Percentiles rank a stretch among this genome's conserved stretches.
These are phyloP conservation scores for Mixornis gularis DNA, from an alignment of 2,113 vertebrate species.

Conservation along the genomic window DNA sequence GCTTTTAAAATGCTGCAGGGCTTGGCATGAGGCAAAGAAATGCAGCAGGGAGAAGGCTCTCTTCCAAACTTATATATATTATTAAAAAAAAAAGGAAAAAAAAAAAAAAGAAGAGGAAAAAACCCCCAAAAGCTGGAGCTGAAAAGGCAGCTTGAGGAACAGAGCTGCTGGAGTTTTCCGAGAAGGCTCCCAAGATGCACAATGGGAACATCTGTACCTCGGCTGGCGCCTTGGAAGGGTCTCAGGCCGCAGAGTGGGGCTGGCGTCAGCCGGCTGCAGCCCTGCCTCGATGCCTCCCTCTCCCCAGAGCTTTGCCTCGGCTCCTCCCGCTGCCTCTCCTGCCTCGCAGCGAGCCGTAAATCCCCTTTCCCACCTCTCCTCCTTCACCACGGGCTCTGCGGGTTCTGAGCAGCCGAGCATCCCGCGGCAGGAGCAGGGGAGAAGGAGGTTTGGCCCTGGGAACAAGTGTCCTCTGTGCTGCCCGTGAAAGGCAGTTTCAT, in stretches of 20 bases:
- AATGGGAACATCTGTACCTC: conserved; percentile 67
- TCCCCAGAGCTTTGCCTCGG: neutral
- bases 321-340: neutral
- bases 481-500: conserved; percentile 56
- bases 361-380: conserved; percentile 14
- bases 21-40: neutral
- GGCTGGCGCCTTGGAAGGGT: conserved; percentile 55
- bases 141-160: conserved; percentile 14
- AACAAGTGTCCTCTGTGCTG: conserved; percentile 61
- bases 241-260: conserved; percentile 47
- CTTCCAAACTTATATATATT: neutral
- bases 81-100: neutral
- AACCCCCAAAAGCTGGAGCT: neutral
- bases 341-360: conserved; percentile 14
- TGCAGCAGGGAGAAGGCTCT: neutral
- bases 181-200: conserved; percentile 60
- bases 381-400: neutral
- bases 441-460: conserved; percentile 15
- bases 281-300: neutral
- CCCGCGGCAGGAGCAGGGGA: neutral
- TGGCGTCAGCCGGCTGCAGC: conserved; percentile 56
- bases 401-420: neutral
- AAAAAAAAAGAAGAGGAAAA: fast-evolving
- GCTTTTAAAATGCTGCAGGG: neutral
- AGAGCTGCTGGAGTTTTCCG: conserved; percentile 54